Base-by-base conservation (phyloP, 2,888 invertebrate species). In the Drosophila hamatofila region DNA sequence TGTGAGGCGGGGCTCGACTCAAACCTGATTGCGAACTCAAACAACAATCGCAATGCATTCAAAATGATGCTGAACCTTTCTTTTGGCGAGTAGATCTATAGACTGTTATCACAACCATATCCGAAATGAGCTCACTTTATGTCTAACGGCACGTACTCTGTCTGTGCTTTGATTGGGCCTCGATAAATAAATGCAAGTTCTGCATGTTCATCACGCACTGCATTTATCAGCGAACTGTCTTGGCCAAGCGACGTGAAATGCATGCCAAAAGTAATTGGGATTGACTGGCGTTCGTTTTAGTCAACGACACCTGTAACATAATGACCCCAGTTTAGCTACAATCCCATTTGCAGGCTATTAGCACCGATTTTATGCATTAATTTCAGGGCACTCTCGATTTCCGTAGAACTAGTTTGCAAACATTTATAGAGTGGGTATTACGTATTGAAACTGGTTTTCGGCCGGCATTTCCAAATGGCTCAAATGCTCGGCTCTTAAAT, bases 371-470 rank as follows among this genome's bases (percentile, higher is more conserved):
- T 78, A 60, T 74, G 74, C 68, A 76, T 64, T 63, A 2, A 56
- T 39, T 41, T 54, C 39, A 55, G 55, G 46, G 54, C 68, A 86
- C 83, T 83, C 69, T 88, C 88, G 75, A 66, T 86, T 83, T 83
- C 75, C 67, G 80, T 61, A 66, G 62, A 83, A 78, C 81, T 80
- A 27, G 70, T 72, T 85, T 75, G n/a, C 39, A 12, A 63, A 44
- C 35, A 75, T 46, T 48, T 48, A 56, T 52, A 64, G 63, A 59
- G 49, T 44, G 65, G 70, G 46, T 33, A 78, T 78, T 78, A 78
- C 72, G 75, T 75, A 64, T 25, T 58, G 30, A 39, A 87, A 82
- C 82, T 72, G 76, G 82, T 87, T 84, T 79, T 14, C 48, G 27
- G 41, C 56, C 58, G 62, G 72, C 65, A 18, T 60, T 52, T 60